Percentiles rank a stretch among this genome's conserved stretches.
Evolutionary conservation across 2,113 vertebrate species (phyloP).

Genomic region (Hippocampus barbouri): DNA sequence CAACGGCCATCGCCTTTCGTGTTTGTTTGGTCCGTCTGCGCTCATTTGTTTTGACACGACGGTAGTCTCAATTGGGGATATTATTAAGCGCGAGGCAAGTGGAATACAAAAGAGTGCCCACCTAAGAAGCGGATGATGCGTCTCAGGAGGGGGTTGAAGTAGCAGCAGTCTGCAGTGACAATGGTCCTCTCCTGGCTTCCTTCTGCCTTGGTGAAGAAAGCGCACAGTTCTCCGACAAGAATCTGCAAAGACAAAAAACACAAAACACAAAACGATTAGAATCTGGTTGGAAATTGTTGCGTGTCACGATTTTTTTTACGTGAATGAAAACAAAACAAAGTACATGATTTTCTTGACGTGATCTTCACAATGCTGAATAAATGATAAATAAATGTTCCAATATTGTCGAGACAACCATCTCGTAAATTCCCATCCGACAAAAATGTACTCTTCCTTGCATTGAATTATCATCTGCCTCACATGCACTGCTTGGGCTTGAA

Average conservation of each 20-base stretch:
- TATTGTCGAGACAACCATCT: not conserved
- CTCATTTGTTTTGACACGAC: not conserved
- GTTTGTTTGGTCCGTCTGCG: not conserved
- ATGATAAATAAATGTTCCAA: not conserved
- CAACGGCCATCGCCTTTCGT: slow-evolving; percentile 10
- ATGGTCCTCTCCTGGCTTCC: slow-evolving; percentile 82
- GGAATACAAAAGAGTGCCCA: slow-evolving; percentile 46
- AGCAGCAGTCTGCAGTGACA: slow-evolving; percentile 85
- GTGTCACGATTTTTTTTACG: not conserved
- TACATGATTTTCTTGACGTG: not conserved
- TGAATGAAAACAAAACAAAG: not conserved
- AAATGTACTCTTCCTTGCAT: too few relatives aligned
- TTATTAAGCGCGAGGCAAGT: not conserved
- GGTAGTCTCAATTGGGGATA: not conserved
- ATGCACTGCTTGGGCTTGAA: not conserved
- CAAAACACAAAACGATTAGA: not conserved
- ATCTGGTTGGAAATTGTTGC: not conserved
- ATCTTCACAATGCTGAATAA: not conserved
- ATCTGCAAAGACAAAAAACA: slow-evolving; percentile 62
- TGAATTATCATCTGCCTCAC: not conserved
- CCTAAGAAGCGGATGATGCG: slow-evolving; percentile 86
- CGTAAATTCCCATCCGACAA: not conserved
- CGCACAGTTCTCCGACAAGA: slow-evolving; percentile 76
- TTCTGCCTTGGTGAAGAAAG: slow-evolving; percentile 75
- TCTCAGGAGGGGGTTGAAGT: slow-evolving; percentile 84